phyloP scores from a whole-genome alignment of 2,888 invertebrate species.

The Pegoplata infirma region DNA sequence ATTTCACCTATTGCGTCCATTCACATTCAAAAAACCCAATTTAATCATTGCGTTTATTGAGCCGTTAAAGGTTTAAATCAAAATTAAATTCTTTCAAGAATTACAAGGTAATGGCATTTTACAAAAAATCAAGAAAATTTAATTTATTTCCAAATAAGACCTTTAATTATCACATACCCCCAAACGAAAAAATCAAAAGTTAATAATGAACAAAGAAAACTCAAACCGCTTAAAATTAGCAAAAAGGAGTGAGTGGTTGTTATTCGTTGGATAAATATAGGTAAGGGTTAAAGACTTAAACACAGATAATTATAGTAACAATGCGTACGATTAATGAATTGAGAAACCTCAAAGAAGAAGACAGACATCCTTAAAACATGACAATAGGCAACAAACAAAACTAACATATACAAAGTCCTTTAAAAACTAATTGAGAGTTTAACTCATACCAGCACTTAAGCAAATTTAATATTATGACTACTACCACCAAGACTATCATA shows the following conservation, averaged over 20 bases:
- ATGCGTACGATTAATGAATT: constrained; percentile 46
- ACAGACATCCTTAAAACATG: constrained; percentile 39
- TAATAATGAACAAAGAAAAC: not conserved
- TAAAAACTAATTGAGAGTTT: constrained; percentile 28
- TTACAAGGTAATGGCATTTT: too few species aligned
- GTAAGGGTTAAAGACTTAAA: constrained; percentile 4
- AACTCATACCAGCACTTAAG: constrained; percentile 20
- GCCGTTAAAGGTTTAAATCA: too few species aligned
- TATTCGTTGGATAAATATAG: too few species aligned
- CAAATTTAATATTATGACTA: constrained; percentile 2
- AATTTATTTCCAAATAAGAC: too few species aligned
- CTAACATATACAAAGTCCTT: not conserved
- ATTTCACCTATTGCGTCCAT: too few species aligned
- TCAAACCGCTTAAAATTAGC: not conserved
- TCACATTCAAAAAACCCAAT: too few species aligned
- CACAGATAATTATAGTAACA: constrained; percentile 36
- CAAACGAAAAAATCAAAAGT: not conserved
- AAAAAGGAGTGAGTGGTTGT: not conserved
- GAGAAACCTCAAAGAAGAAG: constrained; percentile 25
- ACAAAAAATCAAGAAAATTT: too few species aligned
- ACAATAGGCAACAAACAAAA: constrained; percentile 1
- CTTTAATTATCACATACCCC: not conserved
- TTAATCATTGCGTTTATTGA: too few species aligned
- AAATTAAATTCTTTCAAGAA: too few species aligned
- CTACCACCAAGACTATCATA: not conserved